These are phyloP conservation scores for Orchesellides sinensis DNA, from an alignment of 2,888 invertebrate species.

Conservation along the genomic window DNA sequence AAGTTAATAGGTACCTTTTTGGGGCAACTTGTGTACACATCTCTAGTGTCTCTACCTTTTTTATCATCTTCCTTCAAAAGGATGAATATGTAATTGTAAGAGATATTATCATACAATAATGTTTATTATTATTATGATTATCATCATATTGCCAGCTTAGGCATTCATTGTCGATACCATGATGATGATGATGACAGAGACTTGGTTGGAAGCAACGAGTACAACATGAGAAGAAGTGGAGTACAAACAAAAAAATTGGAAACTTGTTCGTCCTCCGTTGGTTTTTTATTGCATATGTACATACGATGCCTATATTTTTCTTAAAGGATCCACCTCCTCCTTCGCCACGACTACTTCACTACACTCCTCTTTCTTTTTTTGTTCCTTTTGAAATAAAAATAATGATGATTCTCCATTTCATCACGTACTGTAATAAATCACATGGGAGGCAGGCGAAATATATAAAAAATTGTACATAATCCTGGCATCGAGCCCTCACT, in stretches of 20 bases:
- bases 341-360: constrained; percentile 43
- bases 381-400: no score
- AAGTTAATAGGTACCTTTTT: no score
- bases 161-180: constrained; percentile 6
- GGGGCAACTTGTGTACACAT: constrained; percentile 19
- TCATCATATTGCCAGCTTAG: constrained; percentile 10
- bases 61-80: not conserved
- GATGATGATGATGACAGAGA: constrained; percentile 19
- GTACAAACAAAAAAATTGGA: not conserved
- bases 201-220: no score
- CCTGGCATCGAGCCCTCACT: constrained; percentile 37
- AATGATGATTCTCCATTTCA: constrained; percentile 58
- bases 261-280: not conserved
- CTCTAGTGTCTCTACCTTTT: not conserved
- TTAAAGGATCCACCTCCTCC: constrained; percentile 41
- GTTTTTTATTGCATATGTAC: not conserved
- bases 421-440: constrained; percentile 62
- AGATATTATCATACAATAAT: constrained; percentile 9
- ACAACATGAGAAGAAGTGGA: no score
- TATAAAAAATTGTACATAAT: constrained; percentile 19
- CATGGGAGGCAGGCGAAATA: constrained; percentile 41
- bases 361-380: constrained; percentile 34
- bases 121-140: constrained; percentile 33
- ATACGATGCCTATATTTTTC: constrained; percentile 3
- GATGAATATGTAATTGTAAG: constrained; percentile 29